phyloP scores from a whole-genome alignment of 2,113 vertebrate species.

The Athene noctua region DNA sequence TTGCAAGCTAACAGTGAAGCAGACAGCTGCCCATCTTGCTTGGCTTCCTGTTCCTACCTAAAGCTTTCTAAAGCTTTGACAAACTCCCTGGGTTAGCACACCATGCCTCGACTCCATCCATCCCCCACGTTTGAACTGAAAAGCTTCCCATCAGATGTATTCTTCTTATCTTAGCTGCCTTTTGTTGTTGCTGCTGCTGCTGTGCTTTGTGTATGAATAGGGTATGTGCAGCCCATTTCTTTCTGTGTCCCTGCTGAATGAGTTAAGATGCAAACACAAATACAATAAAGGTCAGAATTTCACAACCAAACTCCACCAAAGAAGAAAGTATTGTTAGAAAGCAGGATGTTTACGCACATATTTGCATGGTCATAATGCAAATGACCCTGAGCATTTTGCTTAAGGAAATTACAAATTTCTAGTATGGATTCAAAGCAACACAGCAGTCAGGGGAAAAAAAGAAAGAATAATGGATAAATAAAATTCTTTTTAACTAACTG shows the following conservation, averaged over 20 bases:
- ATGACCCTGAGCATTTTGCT: background rate
- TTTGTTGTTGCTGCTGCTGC: background rate
- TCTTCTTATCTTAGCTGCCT: background rate
- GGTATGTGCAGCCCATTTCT: background rate
- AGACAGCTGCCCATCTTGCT: background rate
- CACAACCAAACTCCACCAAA: background rate
- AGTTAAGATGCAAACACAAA: background rate
- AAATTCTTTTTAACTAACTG: background rate
- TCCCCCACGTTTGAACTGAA: background rate
- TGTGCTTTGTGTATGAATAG: background rate
- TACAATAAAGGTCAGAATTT: background rate
- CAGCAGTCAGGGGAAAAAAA: background rate
- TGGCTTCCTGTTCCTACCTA: background rate
- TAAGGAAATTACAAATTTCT: conserved; percentile 3
- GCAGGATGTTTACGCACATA: background rate
- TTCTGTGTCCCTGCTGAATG: background rate
- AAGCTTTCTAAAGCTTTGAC: background rate
- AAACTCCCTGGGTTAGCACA: background rate
- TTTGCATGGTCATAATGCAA: conserved; percentile 41
- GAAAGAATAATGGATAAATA: background rate
- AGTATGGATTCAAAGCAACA: background rate
- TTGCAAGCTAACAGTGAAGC: background rate
- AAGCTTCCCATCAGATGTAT: background rate
- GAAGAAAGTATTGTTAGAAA: background rate
- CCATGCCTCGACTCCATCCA: background rate